Evolutionary conservation across 2,797 vertebrate species (phyloP).

Genomic region (Hydrophis major): DNA sequence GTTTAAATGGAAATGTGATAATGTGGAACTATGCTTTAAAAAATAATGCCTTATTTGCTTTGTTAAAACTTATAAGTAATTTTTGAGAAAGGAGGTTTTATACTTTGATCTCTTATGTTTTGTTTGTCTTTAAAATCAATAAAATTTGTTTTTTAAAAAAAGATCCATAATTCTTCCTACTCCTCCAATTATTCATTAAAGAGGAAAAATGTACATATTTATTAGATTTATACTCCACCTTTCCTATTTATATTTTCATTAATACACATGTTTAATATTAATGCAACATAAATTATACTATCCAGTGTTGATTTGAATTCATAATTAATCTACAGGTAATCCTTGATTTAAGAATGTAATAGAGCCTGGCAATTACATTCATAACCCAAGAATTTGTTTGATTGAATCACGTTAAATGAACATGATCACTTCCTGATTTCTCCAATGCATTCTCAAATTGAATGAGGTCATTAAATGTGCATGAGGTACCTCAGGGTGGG

Average conservation of each 20-base stretch:
- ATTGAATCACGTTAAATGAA: not conserved
- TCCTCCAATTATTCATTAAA: conserved; percentile 10
- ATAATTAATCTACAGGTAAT: conserved; percentile 11
- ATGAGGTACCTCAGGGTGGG: not conserved
- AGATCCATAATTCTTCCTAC: not conserved
- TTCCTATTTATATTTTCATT: not conserved
- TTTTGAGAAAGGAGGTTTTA: too few relatives aligned
- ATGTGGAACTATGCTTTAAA: too few relatives aligned
- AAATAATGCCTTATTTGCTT: too few relatives aligned
- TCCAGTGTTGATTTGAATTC: conserved; percentile 11
- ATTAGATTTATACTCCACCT: not conserved
- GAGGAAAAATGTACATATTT: conserved; percentile 8
- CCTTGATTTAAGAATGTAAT: not conserved
- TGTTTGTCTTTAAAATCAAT: too few relatives aligned
- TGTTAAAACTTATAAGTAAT: too few relatives aligned
- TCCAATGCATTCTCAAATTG: not conserved
- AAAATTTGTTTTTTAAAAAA: not conserved
- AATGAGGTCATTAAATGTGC: not conserved
- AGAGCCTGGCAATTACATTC: not conserved
- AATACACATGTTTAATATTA: conserved; percentile 15
- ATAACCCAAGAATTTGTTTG: accelerated
- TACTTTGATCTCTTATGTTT: too few relatives aligned
- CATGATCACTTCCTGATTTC: not conserved
- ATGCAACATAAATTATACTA: conserved; percentile 31
- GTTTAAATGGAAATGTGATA: too few relatives aligned